These are phyloP conservation scores for Rattus rattus DNA, from an alignment of 2,113 vertebrate species.

Conservation along the genomic window DNA sequence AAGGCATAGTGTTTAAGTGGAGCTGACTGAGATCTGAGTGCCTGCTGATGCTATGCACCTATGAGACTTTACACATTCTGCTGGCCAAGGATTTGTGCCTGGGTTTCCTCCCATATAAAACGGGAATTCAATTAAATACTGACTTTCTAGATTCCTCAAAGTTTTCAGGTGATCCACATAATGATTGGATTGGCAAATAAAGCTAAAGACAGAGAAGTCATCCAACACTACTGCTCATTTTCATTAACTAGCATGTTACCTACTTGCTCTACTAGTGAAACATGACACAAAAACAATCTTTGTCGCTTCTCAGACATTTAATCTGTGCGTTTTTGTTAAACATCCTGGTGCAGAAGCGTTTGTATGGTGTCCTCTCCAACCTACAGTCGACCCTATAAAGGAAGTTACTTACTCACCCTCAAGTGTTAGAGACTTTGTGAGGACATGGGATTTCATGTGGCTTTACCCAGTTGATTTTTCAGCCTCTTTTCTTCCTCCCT, in stretches of 20 bases:
- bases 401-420: not conserved
- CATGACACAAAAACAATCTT: not conserved
- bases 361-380: not conserved
- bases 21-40: not conserved
- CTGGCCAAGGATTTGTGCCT: not conserved
- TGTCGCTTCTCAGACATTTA: not conserved
- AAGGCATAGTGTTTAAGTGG: not conserved
- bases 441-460: not conserved
- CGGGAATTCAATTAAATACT: not conserved
- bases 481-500: not conserved
- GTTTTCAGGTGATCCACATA: not conserved
- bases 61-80: not conserved
- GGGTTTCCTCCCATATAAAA: not conserved
- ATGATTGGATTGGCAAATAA: not conserved
- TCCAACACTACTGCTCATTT: not conserved
- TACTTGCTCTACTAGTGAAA: not conserved
- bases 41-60: fast-evolving
- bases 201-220: not conserved
- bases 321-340: not conserved
- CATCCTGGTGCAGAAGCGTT: not conserved
- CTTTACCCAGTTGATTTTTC: not conserved
- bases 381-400: not conserved
- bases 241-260: not conserved
- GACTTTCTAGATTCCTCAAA: not conserved
- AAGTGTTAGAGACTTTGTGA: not conserved